Evolutionary conservation across 2,888 invertebrate species (phyloP).

Genomic region (Pyrocoelia pectoralis): DNA sequence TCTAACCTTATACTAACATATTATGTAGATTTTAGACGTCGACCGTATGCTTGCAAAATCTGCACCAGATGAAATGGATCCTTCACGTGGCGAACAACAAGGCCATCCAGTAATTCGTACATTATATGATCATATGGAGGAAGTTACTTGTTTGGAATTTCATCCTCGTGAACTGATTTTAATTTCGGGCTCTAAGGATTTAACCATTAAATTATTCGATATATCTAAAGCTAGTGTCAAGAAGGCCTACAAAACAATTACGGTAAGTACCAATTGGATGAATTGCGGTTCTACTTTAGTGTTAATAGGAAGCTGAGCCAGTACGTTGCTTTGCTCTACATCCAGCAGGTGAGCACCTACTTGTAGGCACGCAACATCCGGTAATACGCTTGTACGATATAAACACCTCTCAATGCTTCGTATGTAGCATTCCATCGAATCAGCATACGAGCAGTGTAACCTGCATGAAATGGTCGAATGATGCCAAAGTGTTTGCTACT

Average conservation of each 20-base stretch:
- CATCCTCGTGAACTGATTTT: conserved; percentile 95
- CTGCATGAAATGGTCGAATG: conserved; percentile 76
- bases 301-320: conserved; percentile 83
- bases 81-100: conserved; percentile 85
- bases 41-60: conserved; percentile 98
- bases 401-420: conserved; percentile 95
- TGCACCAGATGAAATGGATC: conserved; percentile 88
- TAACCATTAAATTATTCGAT: conserved; percentile 95
- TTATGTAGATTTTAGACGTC: conserved; percentile 89
- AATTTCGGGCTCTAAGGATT: conserved; percentile 94
- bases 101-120: conserved; percentile 99
- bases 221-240: conserved; percentile 98
- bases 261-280: conserved; percentile 61
- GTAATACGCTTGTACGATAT: conserved; percentile 92
- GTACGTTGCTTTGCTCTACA: conserved; percentile 93
- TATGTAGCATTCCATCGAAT: conserved; percentile 86
- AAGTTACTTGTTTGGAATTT: conserved; percentile 96
- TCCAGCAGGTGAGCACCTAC: conserved; percentile 92
- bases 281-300: conserved; percentile 9
- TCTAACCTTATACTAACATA: conserved; percentile 5
- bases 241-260: conserved; percentile 95
- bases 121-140: conserved; percentile 96
- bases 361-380: conserved; percentile 93
- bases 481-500: conserved; percentile 80
- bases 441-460: conserved; percentile 83